These are phyloP conservation scores for Scylla paramamosain DNA, from an alignment of 1,140 invertebrate species.

Conservation along the genomic window DNA sequence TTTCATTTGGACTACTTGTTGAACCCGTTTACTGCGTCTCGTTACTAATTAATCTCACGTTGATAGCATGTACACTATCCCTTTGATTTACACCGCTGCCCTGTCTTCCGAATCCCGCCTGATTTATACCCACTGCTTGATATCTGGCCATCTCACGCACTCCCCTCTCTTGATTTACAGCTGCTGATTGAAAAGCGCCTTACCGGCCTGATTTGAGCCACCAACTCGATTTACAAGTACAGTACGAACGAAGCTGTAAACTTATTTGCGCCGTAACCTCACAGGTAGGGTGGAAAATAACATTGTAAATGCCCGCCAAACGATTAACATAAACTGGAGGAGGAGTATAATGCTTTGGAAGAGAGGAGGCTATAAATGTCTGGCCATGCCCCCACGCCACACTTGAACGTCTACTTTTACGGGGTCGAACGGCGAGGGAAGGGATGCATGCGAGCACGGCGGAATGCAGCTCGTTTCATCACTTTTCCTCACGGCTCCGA, in stretches of 20 bases:
- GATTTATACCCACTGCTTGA: not conserved
- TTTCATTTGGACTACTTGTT: not conserved
- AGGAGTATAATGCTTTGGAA: not conserved
- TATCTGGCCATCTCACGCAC: not conserved
- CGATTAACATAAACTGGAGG: conserved; percentile 1
- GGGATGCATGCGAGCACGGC: not conserved
- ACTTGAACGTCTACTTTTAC: not conserved
- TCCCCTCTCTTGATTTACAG: not conserved
- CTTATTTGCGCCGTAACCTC: conserved; percentile 21
- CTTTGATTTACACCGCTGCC: not conserved
- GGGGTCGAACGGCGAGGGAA: not conserved
- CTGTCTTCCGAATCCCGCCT: not conserved
- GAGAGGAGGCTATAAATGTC: conserved; percentile 11
- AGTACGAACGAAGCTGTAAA: not conserved
- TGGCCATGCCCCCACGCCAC: not conserved
- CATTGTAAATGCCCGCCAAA: conserved; percentile 1
- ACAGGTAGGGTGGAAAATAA: not conserved
- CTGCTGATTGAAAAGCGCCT: not conserved
- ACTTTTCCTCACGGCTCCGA: conserved; percentile 7
- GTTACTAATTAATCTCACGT: not conserved
- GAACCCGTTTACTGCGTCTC: not conserved
- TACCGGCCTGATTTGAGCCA: conserved; percentile 2
- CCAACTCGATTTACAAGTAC: conserved; percentile 36
- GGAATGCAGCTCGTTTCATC: not conserved
- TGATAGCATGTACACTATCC: not conserved